A percentile compares a stretch with the other conserved stretches of the same genome.
Conservation (phyloP, 2,113 vertebrate species). For the Malurus cyaneus region DNA sequence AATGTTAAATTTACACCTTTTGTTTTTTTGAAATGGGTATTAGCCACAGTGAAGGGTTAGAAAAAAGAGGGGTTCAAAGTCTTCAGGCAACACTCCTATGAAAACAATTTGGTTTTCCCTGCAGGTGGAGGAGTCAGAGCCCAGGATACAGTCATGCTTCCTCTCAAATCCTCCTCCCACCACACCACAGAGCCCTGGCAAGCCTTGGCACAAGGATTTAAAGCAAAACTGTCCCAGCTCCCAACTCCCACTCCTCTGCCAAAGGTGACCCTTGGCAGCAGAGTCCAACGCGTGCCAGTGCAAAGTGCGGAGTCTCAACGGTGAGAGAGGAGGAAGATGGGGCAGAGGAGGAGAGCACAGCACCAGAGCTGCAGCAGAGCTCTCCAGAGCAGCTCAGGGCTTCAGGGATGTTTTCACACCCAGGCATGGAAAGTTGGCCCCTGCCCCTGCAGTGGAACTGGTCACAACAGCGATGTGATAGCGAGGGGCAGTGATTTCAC, state of each 20-base stretch:
- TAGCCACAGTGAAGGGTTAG: not conserved
- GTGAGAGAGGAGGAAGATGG: not conserved
- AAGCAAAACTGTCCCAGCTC: not conserved
- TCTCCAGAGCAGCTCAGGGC: not conserved
- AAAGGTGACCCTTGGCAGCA: not conserved
- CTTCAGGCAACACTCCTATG: not conserved
- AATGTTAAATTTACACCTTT: not conserved
- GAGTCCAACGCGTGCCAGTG: not conserved
- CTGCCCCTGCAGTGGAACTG: not conserved
- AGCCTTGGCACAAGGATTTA: not conserved
- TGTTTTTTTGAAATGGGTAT: not conserved
- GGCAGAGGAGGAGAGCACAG: not conserved
- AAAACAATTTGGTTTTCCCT: not conserved
- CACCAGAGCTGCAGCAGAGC: not conserved
- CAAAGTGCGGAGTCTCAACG: not conserved
- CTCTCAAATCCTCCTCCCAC: conserved; percentile 20
- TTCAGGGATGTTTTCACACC: not conserved
- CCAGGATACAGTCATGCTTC: not conserved
- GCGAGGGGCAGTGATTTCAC: not conserved
- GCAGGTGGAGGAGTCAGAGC: conserved; percentile 12
- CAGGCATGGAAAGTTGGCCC: not conserved
- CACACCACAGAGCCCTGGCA: not conserved
- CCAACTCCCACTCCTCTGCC: not conserved
- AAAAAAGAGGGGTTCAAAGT: not conserved
- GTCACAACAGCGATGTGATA: accelerated